These are phyloP conservation scores for Antechinus stuartii DNA, from an alignment of 2,113 vertebrate species.

Conservation along the genomic window DNA sequence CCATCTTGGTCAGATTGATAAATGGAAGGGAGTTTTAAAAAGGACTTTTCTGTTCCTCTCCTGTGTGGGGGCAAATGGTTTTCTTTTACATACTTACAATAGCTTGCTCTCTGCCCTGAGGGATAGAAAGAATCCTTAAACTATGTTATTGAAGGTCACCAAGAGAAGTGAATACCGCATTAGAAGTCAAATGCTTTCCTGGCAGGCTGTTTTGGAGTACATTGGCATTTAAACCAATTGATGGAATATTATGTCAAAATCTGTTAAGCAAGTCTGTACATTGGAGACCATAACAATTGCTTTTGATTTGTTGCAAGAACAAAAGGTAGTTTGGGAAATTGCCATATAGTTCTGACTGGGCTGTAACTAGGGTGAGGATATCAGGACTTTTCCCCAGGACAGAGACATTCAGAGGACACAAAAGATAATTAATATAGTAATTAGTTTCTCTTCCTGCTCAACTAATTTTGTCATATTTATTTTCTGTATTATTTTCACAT, in stretches of 20 bases:
- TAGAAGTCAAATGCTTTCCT: constrained; percentile 54
- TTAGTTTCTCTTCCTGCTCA: background rate
- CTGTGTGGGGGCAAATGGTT: background rate
- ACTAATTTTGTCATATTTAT: background rate
- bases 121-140: background rate
- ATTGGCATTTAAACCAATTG: constrained; percentile 51
- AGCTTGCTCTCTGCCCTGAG: background rate
- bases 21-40: background rate
- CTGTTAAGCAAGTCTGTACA: constrained; percentile 60
- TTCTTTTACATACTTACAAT: background rate
- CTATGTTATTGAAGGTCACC: constrained; percentile 17
- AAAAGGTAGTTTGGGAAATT: constrained; percentile 50
- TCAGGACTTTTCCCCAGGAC: background rate
- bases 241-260: constrained; percentile 48
- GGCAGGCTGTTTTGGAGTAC: background rate
- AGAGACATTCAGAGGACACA: background rate
- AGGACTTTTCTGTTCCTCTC: background rate
- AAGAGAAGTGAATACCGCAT: constrained; percentile 17
- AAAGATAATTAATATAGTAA: background rate
- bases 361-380: background rate
- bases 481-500: background rate
- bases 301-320: constrained; percentile 52
- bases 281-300: constrained; percentile 50
- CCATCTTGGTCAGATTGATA: background rate
- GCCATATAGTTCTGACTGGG: constrained; percentile 35